phyloP scores from a whole-genome alignment of 2,797 vertebrate species.

The Echiichthys vipera region DNA sequence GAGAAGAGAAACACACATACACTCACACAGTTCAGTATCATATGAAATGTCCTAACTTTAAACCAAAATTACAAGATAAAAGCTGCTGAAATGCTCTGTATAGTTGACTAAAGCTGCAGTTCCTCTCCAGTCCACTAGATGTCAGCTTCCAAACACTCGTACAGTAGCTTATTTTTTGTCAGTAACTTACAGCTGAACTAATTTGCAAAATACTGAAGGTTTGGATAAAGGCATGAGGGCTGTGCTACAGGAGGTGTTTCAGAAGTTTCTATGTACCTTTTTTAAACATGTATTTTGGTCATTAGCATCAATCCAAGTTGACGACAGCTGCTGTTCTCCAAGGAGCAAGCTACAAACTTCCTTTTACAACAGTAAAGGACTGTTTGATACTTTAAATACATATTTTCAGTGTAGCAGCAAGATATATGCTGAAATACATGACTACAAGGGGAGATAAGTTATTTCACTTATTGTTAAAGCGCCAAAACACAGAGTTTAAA shows the following conservation, averaged over 20 bases:
- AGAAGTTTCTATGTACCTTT: background rate
- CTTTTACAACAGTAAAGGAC: background rate
- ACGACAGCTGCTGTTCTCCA: background rate
- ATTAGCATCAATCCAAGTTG: background rate
- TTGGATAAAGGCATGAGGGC: too few species aligned
- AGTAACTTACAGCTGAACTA: background rate
- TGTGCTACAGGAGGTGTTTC: background rate
- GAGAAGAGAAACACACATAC: conserved; percentile 26
- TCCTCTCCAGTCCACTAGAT: background rate
- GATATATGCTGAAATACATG: background rate
- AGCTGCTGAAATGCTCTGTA: background rate
- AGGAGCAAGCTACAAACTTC: background rate
- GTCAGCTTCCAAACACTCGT: background rate
- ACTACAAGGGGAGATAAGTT: background rate
- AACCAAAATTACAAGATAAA: background rate
- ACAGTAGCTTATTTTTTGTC: background rate
- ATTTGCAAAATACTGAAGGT: background rate
- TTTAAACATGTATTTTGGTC: too few species aligned
- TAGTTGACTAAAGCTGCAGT: background rate
- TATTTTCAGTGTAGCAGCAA: background rate
- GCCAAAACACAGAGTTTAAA: too few species aligned
- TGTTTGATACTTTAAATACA: background rate
- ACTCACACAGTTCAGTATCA: background rate
- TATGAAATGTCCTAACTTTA: background rate
- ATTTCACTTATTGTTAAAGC: too few species aligned